phyloP scores from a whole-genome alignment of 2,113 vertebrate genomes.

The Genyomyrus donnyi region DNA sequence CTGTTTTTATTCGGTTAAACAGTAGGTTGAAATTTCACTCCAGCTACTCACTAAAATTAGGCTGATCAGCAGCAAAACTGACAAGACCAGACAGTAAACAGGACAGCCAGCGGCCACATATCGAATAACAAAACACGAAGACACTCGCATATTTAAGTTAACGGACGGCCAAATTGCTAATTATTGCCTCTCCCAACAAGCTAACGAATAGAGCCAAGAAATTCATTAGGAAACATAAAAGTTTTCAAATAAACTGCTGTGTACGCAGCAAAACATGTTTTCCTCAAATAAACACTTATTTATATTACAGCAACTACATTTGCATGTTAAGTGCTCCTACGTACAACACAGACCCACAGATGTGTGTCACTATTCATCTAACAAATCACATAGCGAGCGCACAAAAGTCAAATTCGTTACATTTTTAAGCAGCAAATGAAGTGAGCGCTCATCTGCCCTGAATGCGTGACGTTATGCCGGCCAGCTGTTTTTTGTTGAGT shows the following conservation, averaged over 20 bases:
- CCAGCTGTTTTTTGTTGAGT: background rate
- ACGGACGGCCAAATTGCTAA: background rate
- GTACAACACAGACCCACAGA: background rate
- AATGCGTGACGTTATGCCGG: background rate
- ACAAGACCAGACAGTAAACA: background rate
- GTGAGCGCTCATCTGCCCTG: background rate
- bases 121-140: background rate
- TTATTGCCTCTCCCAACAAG: background rate
- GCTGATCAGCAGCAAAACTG: background rate
- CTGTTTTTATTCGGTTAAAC: background rate
- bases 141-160: background rate
- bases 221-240: background rate
- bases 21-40: background rate
- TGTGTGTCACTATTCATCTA: slow-evolving; percentile 4
- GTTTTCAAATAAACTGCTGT: background rate
- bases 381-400: background rate
- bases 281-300: background rate
- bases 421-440: background rate
- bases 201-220: background rate
- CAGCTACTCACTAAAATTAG: background rate
- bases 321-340: background rate
- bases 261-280: background rate
- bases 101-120: background rate
- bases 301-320: background rate
- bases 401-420: background rate